Evolutionary conservation across 1,140 invertebrate species (phyloP).

Genomic region (Polypedilum pembai): DNA sequence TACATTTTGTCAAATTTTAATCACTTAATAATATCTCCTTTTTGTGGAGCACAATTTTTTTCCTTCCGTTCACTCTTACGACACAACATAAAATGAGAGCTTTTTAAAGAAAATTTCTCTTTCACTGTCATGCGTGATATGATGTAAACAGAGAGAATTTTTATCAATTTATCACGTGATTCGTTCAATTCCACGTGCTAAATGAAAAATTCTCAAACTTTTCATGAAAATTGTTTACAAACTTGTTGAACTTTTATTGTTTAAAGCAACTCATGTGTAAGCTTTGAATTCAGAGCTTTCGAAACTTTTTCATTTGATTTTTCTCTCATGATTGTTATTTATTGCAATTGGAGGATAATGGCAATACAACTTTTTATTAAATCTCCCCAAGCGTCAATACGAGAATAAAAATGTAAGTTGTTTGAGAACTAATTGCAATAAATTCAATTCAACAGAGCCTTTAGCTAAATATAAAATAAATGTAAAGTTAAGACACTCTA

Average conservation of each 20-base stretch:
- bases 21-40: background rate
- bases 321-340: too few species aligned
- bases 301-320: background rate
- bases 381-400: too few species aligned
- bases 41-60: background rate
- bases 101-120: background rate
- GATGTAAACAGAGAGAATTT: constrained; percentile 11
- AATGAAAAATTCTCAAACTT: background rate
- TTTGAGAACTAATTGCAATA: too few species aligned
- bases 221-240: background rate
- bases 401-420: too few species aligned
- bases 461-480: too few species aligned
- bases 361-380: too few species aligned
- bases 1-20: constrained; percentile 7
- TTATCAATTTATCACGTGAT: background rate
- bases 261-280: background rate
- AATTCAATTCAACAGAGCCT: too few species aligned
- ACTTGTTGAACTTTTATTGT: constrained; percentile 13
- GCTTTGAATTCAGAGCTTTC: background rate
- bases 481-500: too few species aligned
- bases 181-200: background rate
- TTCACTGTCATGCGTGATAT: background rate
- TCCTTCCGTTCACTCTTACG: background rate
- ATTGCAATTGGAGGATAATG: too few species aligned
- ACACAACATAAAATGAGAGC: background rate